A percentile compares a stretch with the other conserved stretches of the same genome.
Conservation (phyloP, 2,797 vertebrate genomes). For the Zalophus californianus region DNA sequence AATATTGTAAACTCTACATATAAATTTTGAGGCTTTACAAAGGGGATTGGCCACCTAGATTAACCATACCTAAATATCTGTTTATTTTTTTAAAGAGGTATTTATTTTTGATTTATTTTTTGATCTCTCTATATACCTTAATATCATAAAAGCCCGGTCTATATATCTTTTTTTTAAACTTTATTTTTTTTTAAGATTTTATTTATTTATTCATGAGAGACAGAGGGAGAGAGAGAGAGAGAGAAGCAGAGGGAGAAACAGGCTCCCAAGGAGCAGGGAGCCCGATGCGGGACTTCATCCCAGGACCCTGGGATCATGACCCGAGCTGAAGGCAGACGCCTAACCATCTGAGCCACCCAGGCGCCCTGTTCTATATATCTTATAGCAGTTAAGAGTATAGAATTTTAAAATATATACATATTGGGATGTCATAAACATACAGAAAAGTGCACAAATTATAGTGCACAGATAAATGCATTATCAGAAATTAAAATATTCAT, state of each 20-base stretch:
- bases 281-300: too few relatives aligned
- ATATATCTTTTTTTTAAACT: too few relatives aligned
- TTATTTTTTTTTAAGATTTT: too few relatives aligned
- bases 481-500: background rate
- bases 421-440: background rate
- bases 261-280: too few relatives aligned
- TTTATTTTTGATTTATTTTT: background rate
- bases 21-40: background rate
- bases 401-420: background rate
- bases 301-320: too few relatives aligned
- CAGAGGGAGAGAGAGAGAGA: too few relatives aligned
- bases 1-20: background rate
- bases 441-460: background rate
- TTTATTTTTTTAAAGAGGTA: background rate
- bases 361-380: background rate
- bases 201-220: too few relatives aligned
- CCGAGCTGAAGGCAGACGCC: too few relatives aligned
- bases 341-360: too few relatives aligned
- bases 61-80: background rate
- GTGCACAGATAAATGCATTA: background rate
- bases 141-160: background rate
- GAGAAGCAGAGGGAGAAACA: too few relatives aligned
- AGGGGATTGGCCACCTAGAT: background rate
- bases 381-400: background rate
- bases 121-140: background rate